A percentile compares a stretch with the other conserved stretches of the same genome.
Evolutionary conservation across 2,113 vertebrate genomes (phyloP).

Genomic region (Phocoena sinus): DNA sequence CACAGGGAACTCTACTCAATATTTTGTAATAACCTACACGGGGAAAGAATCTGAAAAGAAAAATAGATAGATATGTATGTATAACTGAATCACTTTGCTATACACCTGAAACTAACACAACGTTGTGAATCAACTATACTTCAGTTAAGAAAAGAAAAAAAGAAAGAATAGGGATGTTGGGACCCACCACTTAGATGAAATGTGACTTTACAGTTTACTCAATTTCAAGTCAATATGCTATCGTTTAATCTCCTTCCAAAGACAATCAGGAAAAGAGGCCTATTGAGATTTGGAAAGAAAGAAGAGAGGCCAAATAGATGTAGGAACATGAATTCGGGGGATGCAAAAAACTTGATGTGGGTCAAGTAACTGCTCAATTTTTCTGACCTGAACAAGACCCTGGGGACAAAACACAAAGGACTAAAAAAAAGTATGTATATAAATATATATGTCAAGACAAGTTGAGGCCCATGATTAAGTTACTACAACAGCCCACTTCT

Average conservation of each 20-base stretch:
- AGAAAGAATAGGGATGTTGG: background rate
- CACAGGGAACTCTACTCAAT: background rate
- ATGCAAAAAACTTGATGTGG: background rate
- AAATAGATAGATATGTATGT: background rate
- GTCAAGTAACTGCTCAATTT: background rate
- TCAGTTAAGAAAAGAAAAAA: background rate
- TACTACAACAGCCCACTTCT: background rate
- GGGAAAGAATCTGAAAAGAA: background rate
- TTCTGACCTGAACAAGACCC: background rate
- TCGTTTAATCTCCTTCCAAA: background rate
- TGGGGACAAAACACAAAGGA: background rate
- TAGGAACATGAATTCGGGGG: background rate
- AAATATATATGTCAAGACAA: background rate
- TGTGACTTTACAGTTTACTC: background rate
- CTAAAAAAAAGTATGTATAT: background rate
- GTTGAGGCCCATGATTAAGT: background rate
- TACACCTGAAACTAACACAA: background rate
- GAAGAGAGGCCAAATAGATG: background rate
- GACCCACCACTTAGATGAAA: background rate
- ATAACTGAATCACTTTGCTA: background rate
- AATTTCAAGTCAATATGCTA: background rate
- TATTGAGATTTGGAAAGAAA: background rate
- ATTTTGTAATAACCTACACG: background rate
- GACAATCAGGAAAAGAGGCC: background rate
- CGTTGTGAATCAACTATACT: background rate